Percentiles rank a stretch among this genome's conserved stretches.
These are phyloP conservation scores for Sinocyclocheilus rhinocerous DNA, from an alignment of 2,113 vertebrate genomes.

Conservation along the genomic window DNA sequence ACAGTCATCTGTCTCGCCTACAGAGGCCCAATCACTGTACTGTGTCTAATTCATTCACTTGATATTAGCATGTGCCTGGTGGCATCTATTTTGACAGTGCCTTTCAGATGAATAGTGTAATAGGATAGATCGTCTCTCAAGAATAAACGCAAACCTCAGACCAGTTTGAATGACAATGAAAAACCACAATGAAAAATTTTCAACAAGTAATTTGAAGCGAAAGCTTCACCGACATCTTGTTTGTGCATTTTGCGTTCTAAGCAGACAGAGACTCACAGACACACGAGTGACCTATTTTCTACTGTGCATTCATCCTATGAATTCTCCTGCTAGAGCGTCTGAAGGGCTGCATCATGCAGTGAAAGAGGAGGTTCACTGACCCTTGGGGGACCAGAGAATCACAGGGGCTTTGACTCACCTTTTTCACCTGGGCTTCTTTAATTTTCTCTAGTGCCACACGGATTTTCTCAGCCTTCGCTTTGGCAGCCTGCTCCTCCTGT, in stretches of 20 bases:
- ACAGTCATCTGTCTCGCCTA: conserved; percentile 14
- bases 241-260: conserved; percentile 32
- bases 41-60: conserved; percentile 30
- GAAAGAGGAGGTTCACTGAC: not conserved
- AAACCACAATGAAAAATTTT: not conserved
- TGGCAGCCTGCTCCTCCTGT: conserved; percentile 97
- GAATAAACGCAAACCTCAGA: not conserved
- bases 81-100: conserved; percentile 15
- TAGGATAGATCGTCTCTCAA: not conserved
- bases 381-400: not conserved
- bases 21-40: conserved; percentile 36
- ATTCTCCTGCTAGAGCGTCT: conserved; percentile 19
- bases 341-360: conserved; percentile 40
- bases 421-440: conserved; percentile 99
- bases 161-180: not conserved
- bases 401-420: conserved; percentile 74
- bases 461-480: conserved; percentile 97
- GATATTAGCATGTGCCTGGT: conserved; percentile 33
- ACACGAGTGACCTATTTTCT: conserved; percentile 76
- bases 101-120: conserved; percentile 16
- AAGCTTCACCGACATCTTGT: not conserved
- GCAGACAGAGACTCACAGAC: conserved; percentile 57
- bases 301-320: conserved; percentile 35
- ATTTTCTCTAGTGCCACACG: conserved; percentile 97
- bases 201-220: not conserved